These are phyloP conservation scores for Antrozous pallidus DNA, from an alignment of 2,797 vertebrate species.

Conservation along the genomic window DNA sequence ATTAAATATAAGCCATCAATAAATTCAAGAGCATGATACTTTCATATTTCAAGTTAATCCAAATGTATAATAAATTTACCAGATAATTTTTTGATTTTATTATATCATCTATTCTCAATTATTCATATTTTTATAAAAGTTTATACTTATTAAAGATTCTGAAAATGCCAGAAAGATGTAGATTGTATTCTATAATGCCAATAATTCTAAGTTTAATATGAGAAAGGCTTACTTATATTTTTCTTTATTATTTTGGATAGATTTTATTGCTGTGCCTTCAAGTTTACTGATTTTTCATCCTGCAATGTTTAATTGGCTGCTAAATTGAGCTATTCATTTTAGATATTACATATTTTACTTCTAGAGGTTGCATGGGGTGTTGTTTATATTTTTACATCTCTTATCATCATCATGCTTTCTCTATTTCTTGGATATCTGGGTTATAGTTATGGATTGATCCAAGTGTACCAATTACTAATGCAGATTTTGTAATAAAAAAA, in stretches of 20 bases:
- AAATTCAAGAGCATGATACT: neutral
- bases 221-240: neutral
- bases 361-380: neutral
- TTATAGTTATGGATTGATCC: neutral
- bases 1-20: conserved; percentile 26
- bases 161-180: neutral
- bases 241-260: neutral
- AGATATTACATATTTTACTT: neutral
- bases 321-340: neutral
- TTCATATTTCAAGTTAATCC: conserved; percentile 47
- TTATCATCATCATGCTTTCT: neutral
- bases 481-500: too few relatives aligned
- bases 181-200: neutral
- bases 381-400: neutral
- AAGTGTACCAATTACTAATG: too few relatives aligned
- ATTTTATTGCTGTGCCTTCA: neutral
- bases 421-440: neutral
- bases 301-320: neutral
- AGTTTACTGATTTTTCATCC: neutral
- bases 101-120: neutral
- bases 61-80: conserved; percentile 23
- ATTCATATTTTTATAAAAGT: neutral
- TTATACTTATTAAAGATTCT: neutral
- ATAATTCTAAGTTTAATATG: neutral
- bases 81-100: neutral